Conservation (phyloP, 2,888 invertebrate genomes). For the Zaprionus obscuricornis region DNA sequence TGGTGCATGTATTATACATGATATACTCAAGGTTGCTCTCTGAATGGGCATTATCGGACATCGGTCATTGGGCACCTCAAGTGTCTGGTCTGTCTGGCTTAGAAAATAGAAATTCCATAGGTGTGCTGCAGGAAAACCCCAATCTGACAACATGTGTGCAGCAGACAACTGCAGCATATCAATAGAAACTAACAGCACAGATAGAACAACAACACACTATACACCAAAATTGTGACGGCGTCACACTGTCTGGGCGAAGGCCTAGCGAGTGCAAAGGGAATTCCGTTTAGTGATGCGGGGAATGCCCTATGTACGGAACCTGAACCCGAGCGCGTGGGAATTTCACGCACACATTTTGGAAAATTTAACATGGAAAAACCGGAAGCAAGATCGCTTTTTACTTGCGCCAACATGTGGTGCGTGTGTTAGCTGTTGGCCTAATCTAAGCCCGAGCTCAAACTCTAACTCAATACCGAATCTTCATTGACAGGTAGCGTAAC, state of each 20-base stretch:
- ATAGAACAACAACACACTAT: not conserved
- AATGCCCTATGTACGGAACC: conserved; percentile 45
- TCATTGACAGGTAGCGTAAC: conserved; percentile 48
- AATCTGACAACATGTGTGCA: conserved; percentile 72
- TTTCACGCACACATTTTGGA: conserved; percentile 64
- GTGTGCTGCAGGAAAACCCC: conserved; percentile 63
- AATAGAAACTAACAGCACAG: not conserved
- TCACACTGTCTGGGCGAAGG: conserved; percentile 56
- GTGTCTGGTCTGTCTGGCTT: conserved; percentile 39
- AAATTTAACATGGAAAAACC: conserved; percentile 71
- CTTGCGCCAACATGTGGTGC: conserved; percentile 73
- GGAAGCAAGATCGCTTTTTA: conserved; percentile 58
- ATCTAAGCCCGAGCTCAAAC: not conserved
- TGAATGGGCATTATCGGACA: conserved; percentile 4
- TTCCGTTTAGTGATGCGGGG: conserved; percentile 62
- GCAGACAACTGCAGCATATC: conserved; percentile 44
- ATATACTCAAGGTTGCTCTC: conserved; percentile 31
- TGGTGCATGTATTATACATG: conserved; percentile 23
- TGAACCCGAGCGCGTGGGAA: conserved; percentile 70
- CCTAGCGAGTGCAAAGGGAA: conserved; percentile 56
- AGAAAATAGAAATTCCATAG: conserved; percentile 73
- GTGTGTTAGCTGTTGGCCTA: conserved; percentile 11
- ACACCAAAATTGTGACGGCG: not conserved
- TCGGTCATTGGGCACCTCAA: conserved; percentile 17
- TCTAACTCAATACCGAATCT: not conserved